These are phyloP conservation scores for Phataginus tricuspis DNA, from an alignment of 2,797 vertebrate genomes.

Conservation along the genomic window DNA sequence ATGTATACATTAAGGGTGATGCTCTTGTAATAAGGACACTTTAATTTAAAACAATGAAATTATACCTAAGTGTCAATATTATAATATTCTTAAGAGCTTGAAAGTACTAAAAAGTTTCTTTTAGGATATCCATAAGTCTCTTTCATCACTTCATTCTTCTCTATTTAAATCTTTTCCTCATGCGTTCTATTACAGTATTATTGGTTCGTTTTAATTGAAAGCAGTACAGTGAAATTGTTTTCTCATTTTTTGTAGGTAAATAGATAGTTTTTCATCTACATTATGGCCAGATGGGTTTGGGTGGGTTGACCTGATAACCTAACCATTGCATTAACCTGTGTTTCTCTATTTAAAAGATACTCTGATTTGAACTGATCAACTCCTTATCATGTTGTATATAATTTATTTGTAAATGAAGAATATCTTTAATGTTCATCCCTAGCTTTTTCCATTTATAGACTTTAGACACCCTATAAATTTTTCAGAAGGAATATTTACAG, in stretches of 20 bases:
- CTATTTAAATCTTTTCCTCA: background rate
- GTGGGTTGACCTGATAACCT: background rate
- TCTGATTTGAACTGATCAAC: background rate
- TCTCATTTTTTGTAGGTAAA: background rate
- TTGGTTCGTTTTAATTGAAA: slow-evolving; percentile 20
- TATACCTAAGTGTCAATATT: background rate
- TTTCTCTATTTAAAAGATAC: slow-evolving; percentile 9
- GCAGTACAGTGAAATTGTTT: background rate
- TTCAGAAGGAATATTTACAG: background rate
- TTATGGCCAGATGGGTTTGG: background rate
- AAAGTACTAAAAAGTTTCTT: background rate
- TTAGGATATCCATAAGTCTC: background rate
- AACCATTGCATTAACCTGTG: background rate
- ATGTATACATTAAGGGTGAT: background rate
- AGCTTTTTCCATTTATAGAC: slow-evolving; percentile 14
- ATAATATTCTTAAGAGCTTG: background rate
- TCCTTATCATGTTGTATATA: background rate
- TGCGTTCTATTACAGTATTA: background rate
- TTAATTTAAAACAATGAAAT: background rate
- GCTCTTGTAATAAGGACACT: background rate
- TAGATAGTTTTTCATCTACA: background rate
- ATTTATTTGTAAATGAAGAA: slow-evolving; percentile 20
- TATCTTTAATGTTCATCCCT: slow-evolving; percentile 20
- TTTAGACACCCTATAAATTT: background rate
- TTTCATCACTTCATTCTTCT: background rate